These are phyloP conservation scores for Hydropotes inermis DNA, from an alignment of 2,113 vertebrate species.

Conservation along the genomic window DNA sequence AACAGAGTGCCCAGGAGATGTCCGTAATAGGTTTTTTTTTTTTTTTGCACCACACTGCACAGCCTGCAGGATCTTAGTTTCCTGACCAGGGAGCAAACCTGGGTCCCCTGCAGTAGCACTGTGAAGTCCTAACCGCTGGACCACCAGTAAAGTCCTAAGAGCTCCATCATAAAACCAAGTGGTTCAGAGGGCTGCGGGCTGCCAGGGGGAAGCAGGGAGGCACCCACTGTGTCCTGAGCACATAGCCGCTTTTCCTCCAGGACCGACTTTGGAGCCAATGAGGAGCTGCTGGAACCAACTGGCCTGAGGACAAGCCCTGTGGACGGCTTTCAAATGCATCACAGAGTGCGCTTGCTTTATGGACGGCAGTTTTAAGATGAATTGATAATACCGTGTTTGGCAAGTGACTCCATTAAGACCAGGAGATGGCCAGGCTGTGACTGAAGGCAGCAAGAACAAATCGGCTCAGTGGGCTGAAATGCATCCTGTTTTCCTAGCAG, in stretches of 20 bases:
- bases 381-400: not conserved
- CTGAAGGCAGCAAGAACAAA: not conserved
- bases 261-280: not conserved
- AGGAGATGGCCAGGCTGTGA: not conserved
- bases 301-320: too few species aligned
- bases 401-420: not conserved
- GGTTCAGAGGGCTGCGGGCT: not conserved
- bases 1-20: not conserved
- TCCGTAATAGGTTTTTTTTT: too few species aligned
- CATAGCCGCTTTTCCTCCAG: not conserved
- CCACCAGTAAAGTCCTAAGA: not conserved
- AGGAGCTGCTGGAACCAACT: not conserved
- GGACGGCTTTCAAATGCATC: not conserved
- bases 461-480: not conserved
- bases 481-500: not conserved
- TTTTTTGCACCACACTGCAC: not conserved
- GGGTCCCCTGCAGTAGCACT: not conserved
- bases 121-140: not conserved
- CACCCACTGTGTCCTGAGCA: not conserved
- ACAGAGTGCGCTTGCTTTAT: not conserved
- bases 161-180: not conserved
- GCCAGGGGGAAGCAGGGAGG: not conserved
- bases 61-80: not conserved
- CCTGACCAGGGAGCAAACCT: not conserved
- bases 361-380: not conserved